Conservation (phyloP, 2,888 invertebrate species). For the Hanleya hanleyi region DNA sequence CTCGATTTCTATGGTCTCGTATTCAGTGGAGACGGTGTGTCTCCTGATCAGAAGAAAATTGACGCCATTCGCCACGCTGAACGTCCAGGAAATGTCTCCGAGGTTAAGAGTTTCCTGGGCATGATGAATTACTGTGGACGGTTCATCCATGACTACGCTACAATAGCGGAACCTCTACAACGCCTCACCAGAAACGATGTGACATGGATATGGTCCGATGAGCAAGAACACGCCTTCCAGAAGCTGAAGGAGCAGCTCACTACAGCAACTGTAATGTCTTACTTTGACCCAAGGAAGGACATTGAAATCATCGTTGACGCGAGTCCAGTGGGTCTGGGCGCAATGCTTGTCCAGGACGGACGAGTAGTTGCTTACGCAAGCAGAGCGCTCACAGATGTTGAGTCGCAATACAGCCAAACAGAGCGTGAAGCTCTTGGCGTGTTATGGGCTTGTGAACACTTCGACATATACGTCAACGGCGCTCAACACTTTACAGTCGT, state of each 20-base stretch:
- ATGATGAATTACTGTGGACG: conserved; percentile 43
- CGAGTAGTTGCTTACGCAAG: conserved; percentile 38
- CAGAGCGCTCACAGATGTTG: conserved; percentile 28
- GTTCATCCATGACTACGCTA: conserved; percentile 45
- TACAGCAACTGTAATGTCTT: conserved; percentile 38
- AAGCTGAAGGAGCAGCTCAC: conserved; percentile 28
- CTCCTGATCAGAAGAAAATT: conserved; percentile 40
- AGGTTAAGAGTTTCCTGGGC: conserved; percentile 43
- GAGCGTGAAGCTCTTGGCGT: conserved; percentile 45
- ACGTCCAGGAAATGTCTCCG: conserved; percentile 39
- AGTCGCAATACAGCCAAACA: conserved; percentile 42
- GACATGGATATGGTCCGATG: conserved; percentile 37
- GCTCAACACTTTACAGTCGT: conserved; percentile 39
- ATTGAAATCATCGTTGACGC: conserved; percentile 42
- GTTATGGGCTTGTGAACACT: conserved; percentile 49
- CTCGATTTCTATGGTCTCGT: background rate
- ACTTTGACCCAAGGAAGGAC: conserved; percentile 33
- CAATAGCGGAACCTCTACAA: conserved; percentile 41
- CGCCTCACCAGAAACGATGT: conserved; percentile 36
- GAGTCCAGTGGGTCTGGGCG: conserved; percentile 43
- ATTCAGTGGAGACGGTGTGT: conserved; percentile 19
- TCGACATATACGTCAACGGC: conserved; percentile 42
- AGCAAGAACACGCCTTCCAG: conserved; percentile 36
- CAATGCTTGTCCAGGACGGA: conserved; percentile 33
- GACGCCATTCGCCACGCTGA: conserved; percentile 35